Base-by-base conservation (phyloP, 2,888 invertebrate species). In the Eledone cirrhosa region DNA sequence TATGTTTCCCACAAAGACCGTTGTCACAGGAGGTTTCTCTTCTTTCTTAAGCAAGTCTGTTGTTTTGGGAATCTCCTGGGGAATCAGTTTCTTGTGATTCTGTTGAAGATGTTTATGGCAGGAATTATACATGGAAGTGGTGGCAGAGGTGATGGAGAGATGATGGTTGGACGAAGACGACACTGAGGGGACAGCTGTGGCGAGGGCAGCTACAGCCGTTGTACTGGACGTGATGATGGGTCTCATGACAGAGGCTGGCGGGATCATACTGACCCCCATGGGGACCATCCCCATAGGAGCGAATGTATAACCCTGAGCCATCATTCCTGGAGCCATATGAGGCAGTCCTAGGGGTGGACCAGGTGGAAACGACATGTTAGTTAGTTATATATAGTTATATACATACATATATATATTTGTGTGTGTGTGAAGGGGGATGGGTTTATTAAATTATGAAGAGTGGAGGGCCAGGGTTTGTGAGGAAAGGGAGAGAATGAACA, bases 1-100 rank as follows among this genome's bases (percentile, higher is more conserved):
- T 80, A 99, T 98, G 91, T 98, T 98, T 75, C 98, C 98, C 77
- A 99, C 96, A 92, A 99, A 99, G 3, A 99, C 98, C 1, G 99
- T 99, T 53, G 99, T 97, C 1, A 97, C 94, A 0, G 98, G 97
- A 0, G 97, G 96, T 81, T 91, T 90, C 75, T 90, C 89, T 69
- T 83, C 84, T 80, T 87, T 86, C 65, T 84, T 84, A 74, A 87
- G 13, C 2, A 27, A 27, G 41, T 77, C 75, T 81, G 88, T 89
- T 81, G 87, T 89, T 86, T 88, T 88, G 74, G 87, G 87, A 77
- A 88, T 88, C 84, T 89, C 89, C 79, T 89, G 89, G 48, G 89
- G 89, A 41, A 89, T 85, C 11, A 89, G 83, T 80, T 89, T 89
- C 80, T 88, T 88, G 41, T 33, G 72, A 14, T 72, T 72, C 33